Percentiles rank a stretch among this genome's conserved stretches.
These are phyloP conservation scores for Gila robusta DNA, from an alignment of 2,797 vertebrate genomes.

Conservation along the genomic window DNA sequence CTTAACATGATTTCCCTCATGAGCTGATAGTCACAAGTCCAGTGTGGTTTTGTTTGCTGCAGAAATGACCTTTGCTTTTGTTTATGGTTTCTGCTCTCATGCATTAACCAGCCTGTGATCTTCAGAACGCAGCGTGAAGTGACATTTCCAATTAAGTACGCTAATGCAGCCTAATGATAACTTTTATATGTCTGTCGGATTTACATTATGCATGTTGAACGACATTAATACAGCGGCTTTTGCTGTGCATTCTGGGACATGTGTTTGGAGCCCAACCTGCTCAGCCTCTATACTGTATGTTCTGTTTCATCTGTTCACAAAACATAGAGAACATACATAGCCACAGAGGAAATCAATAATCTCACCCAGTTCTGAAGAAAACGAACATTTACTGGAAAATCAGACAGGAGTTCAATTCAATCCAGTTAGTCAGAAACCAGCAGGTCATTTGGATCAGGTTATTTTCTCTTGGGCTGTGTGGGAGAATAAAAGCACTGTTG, in stretches of 20 bases:
- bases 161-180: neutral
- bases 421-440: neutral
- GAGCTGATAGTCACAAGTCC: constrained; percentile 5
- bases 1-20: constrained; percentile 8
- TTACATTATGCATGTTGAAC: neutral
- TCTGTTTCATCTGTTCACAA: neutral
- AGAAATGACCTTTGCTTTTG: constrained; percentile 42
- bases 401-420: no score
- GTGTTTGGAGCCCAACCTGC: neutral
- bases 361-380: neutral
- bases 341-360: neutral
- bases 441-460: neutral
- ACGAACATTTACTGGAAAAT: neutral
- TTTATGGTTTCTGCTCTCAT: constrained; percentile 41
- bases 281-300: neutral
- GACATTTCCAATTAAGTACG: neutral
- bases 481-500: neutral
- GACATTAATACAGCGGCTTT: neutral
- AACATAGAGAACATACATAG: neutral
- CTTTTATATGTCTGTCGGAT: neutral
- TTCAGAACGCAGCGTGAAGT: neutral
- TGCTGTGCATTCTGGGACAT: neutral
- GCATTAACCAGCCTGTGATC: constrained; percentile 35
- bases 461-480: neutral
- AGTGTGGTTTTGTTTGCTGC: neutral